Base-by-base conservation (phyloP, 2,888 invertebrate species). In the Himalopsyche anomala region DNA sequence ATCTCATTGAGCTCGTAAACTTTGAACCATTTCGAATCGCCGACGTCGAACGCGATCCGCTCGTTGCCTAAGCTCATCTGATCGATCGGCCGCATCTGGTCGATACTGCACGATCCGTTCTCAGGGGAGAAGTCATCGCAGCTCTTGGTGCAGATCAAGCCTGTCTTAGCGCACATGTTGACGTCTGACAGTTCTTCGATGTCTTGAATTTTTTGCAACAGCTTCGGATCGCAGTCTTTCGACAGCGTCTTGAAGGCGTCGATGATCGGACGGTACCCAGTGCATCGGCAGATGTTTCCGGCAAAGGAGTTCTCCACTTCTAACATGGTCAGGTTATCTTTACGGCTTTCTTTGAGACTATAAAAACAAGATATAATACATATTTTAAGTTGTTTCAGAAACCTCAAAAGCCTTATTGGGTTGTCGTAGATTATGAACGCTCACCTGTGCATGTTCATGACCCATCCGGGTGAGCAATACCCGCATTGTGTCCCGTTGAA, bases 241-340 rank as follows among this genome's bases (percentile, higher is more conserved):
- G 96, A 95, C 89, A 96, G 95, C 1, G 95, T 94, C 91, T 97
- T 97, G 91, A 97, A 96, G 5, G 96, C 95, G 90, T 97, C 96
- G 81, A 96, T 92, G 87, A 97, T 97, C 0, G 96, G 94, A 5
- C 96, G 92, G 90, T 96, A 97, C 0, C 97, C 97, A 0, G 97
- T 97, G 89, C 97, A 97, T 84, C 97, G 93, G 89, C 97, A 97
- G 51, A 97, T 95, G 89, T 96, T 96, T 82, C 96, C 94, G 8
- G 96, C 96, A 89, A 97, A 96, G 0, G 95, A 94, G 89, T 96
- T 95, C 90, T 97, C 96, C 17, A 96, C 93, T 89, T 96, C 95
- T 88, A 93, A 91, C 92, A 94, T 94, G 0, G 94, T 94, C 42
- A 95, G 89, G 38, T 92, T 91, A 85, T 90, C 91, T 54, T 94